Evolutionary conservation across 2,888 invertebrate genomes (phyloP), one percentile per base, ranked within the genome.

Genomic region (Lycia hirtaria): DNA sequence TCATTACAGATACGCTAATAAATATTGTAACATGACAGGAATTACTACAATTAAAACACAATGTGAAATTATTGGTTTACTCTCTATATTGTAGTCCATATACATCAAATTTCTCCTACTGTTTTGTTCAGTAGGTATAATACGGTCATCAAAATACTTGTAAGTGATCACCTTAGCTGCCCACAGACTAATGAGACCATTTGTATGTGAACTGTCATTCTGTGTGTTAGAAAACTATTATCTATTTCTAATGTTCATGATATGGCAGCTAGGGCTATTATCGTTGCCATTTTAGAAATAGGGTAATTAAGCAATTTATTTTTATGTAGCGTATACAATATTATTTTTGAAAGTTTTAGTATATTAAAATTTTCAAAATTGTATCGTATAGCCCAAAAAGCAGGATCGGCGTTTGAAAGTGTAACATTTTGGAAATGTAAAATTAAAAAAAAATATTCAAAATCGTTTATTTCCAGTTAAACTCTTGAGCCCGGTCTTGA

Each of bases 401-500:
- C 54, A 56, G 65, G 80, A 69, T 79, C 76, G 63, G 76, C 61
- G 82, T 85, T 85, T 81, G 81, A 86, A 69, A 78, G 82, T 81
- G 63, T 85, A 85, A 85, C 80, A 53, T 56, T 47, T 26, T 9
- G 32, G 19, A 50, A 40, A 52, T 12, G 41, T 19, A 20, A 30
- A 30, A 17, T 19, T 1, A 26, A 0, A 30, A 6, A 30, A 12
- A 17, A 30, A 9, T 35, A 26, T 26, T 17, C 3, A 17, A 37
- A 4, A 32, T 30, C 32, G 38, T 7, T 35, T 45, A 44, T 6
- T 44, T 57, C 48, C 63, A 58, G 85, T 88, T 88, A 86, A 77
- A 83, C 81, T 87, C 88, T 87, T 87, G 84, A 87, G 76, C 85
- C 80, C 78, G 75, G 72, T 73, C 83, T 75, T 71, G 69, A n/a